Percentiles rank a stretch among this genome's conserved stretches.
Conservation (phyloP, 2,113 vertebrate species). For the Vimba vimba region DNA sequence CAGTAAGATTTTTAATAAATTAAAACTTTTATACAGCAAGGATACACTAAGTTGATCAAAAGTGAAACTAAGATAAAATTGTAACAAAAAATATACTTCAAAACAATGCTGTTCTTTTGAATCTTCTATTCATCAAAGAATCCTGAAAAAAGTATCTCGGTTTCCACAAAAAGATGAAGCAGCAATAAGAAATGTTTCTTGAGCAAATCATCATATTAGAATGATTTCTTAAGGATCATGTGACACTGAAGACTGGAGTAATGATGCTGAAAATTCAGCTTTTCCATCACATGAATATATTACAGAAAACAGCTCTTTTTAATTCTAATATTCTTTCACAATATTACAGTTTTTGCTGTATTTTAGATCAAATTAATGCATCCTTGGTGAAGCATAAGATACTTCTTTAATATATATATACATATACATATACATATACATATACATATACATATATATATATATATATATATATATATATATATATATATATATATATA, state of each 20-base stretch:
- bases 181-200: no score
- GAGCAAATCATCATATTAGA: not conserved
- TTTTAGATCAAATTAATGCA: not conserved
- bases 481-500: no score
- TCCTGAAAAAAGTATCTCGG: not conserved
- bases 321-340: not conserved
- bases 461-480: not conserved
- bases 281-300: not conserved
- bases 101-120: no score
- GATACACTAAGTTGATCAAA: no score
- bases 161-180: not conserved
- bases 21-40: not conserved
- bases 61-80: no score
- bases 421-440: no score
- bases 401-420: no score
- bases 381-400: not conserved
- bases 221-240: not conserved
- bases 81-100: no score
- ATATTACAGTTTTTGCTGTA: not conserved
- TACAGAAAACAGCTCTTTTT: not conserved
- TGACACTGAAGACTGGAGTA: not conserved
- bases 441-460: no score
- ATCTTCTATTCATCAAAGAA: no score
- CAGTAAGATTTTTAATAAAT: not conserved
- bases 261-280: not conserved